Percentiles rank a stretch among this genome's conserved stretches.
Evolutionary conservation across 1,140 invertebrate species (phyloP).

Genomic region (Mactra quadrangularis): DNA sequence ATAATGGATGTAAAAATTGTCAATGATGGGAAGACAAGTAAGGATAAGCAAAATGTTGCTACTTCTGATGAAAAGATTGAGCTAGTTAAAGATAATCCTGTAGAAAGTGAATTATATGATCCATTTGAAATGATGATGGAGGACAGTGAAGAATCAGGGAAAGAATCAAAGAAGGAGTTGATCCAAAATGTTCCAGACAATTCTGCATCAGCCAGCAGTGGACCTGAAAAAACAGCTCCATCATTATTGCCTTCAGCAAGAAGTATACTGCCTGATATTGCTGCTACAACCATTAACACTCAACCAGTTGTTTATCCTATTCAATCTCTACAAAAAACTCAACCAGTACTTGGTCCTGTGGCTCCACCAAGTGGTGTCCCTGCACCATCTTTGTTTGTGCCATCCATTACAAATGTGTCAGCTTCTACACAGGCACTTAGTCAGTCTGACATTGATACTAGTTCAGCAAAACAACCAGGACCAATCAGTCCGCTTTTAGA

Average conservation of each 20-base stretch:
- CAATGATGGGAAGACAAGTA: neutral
- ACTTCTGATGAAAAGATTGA: neutral
- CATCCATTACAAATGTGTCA: too few relatives aligned
- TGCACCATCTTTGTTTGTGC: neutral
- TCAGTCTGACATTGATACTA: too few relatives aligned
- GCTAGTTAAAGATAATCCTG: neutral
- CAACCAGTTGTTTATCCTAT: slow-evolving; percentile 21
- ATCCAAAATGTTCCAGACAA: too few relatives aligned
- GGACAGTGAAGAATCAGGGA: neutral
- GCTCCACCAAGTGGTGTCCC: slow-evolving; percentile 18
- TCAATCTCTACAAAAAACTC: neutral
- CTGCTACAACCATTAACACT: neutral
- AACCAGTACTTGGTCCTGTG: neutral
- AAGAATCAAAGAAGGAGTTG: neutral
- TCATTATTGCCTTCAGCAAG: neutral
- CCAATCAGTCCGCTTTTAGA: too few relatives aligned
- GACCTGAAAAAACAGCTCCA: too few relatives aligned
- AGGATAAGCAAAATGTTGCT: neutral
- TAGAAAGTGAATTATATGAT: slow-evolving; percentile 31
- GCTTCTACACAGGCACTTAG: too few relatives aligned
- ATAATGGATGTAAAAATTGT: neutral
- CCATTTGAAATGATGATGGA: slow-evolving; percentile 48
- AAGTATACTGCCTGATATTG: slow-evolving; percentile 1
- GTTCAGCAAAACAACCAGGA: too few relatives aligned
- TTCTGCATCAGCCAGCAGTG: too few relatives aligned